Percentiles rank a stretch among this genome's conserved stretches.
Conservation (phyloP, 2,888 invertebrate genomes). For the Chorisops tibialis region DNA sequence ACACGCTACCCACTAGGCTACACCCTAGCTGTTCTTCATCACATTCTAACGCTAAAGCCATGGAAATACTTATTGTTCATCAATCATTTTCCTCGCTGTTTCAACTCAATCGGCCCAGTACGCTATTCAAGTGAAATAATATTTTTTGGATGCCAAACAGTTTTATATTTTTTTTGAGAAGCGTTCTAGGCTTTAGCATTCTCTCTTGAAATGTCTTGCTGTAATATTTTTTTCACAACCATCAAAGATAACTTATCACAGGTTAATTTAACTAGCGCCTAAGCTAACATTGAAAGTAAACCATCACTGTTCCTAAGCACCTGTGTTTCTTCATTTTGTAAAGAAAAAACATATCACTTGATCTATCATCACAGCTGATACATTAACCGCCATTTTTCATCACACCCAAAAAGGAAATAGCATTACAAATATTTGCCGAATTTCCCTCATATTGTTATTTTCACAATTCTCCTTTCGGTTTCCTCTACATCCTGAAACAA, state of each 20-base stretch:
- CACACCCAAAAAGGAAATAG: conserved; percentile 4
- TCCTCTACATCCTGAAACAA: background rate
- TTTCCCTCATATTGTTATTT: background rate
- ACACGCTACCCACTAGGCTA: too few species aligned
- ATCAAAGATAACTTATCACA: conserved; percentile 3
- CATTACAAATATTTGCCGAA: conserved; percentile 22
- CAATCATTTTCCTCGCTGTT: too few species aligned
- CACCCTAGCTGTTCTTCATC: too few species aligned
- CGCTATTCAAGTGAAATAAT: too few species aligned
- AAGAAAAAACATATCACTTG: background rate
- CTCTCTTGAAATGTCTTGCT: too few species aligned
- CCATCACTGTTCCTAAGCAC: background rate
- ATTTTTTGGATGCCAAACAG: too few species aligned
- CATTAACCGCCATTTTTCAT: conserved; percentile 9
- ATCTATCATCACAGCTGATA: conserved; percentile 16
- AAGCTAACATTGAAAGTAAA: background rate
- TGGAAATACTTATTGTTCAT: too few species aligned
- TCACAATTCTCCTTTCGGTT: background rate
- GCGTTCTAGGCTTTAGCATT: too few species aligned
- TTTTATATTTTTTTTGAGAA: too few species aligned
- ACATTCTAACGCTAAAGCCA: too few species aligned
- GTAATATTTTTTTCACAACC: too few species aligned
- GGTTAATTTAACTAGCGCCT: background rate
- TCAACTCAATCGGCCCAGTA: too few species aligned
- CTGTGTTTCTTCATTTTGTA: background rate